Conservation (phyloP, 2,797 vertebrate genomes). For the Pangasius mekongensis region DNA sequence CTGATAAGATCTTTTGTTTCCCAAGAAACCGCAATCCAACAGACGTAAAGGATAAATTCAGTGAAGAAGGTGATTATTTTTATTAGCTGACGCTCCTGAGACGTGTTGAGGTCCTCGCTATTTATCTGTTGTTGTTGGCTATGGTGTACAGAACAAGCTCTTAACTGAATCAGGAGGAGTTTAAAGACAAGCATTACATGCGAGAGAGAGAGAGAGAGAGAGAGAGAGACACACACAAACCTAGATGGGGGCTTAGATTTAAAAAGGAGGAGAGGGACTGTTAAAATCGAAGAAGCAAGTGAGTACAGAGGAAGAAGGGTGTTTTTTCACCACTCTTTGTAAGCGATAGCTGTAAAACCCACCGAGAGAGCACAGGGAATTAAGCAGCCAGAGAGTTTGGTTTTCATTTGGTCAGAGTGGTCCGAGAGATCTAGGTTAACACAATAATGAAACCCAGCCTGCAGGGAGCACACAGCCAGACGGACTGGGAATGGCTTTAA, state of each 20-base stretch:
- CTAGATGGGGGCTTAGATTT: constrained; percentile 21
- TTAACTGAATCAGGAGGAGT: constrained; percentile 31
- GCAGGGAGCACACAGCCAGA: constrained; percentile 69
- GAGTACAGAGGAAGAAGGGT: constrained; percentile 41
- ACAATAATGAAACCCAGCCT: constrained; percentile 73
- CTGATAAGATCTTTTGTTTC: constrained; percentile 33
- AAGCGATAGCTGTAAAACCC: constrained; percentile 71
- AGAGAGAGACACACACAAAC: not conserved
- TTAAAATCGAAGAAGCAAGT: constrained; percentile 41
- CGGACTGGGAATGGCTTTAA: constrained; percentile 64
- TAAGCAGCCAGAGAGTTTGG: constrained; percentile 63
- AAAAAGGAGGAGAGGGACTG: constrained; percentile 3
- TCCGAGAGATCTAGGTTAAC: constrained; percentile 73
- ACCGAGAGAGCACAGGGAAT: constrained; percentile 62
- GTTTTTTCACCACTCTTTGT: constrained; percentile 60
- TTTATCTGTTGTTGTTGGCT: constrained; percentile 41
- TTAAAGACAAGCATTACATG: not conserved
- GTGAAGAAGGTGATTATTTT: constrained; percentile 21
- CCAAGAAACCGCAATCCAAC: constrained; percentile 20
- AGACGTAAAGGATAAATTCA: constrained; percentile 5
- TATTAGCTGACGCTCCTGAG: constrained; percentile 18
- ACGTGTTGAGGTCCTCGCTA: not conserved
- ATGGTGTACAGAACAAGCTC: constrained; percentile 14
- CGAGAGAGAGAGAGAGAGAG: not conserved
- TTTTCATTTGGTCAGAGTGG: constrained; percentile 70